phyloP scores from a whole-genome alignment of 2,888 invertebrate genomes.

The Ctena decussata region DNA sequence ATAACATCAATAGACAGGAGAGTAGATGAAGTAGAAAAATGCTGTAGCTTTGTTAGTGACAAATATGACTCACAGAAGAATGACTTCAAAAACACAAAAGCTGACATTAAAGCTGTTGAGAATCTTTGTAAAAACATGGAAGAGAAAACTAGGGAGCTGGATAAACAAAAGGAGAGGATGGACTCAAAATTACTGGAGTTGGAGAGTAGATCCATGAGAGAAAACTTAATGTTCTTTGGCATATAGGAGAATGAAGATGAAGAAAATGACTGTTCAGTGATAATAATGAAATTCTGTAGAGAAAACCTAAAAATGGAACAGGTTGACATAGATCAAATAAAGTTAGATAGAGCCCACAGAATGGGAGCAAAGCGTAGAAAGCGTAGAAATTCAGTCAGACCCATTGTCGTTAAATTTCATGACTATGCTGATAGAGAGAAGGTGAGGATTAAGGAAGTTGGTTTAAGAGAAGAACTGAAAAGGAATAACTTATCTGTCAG shows the following conservation, averaged over 20 bases:
- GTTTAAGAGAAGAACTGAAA: conserved; percentile 1
- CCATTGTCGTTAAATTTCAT: conserved; percentile 12
- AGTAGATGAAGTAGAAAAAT: too few species aligned
- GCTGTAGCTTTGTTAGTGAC: too few species aligned
- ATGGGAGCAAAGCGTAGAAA: not conserved
- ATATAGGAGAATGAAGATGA: not conserved
- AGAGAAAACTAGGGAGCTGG: not conserved
- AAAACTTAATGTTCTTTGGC: not conserved
- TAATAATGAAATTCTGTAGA: not conserved
- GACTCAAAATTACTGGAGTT: not conserved
- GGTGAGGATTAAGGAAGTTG: not conserved
- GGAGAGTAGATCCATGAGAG: not conserved
- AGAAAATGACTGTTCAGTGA: not conserved
- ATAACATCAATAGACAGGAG: too few species aligned
- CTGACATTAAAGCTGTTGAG: not conserved
- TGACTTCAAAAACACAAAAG: too few species aligned
- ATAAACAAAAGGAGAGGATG: too few species aligned
- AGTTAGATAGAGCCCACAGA: not conserved
- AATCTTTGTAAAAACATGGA: not conserved
- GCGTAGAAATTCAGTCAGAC: not conserved
- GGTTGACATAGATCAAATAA: too few species aligned
- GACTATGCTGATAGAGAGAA: not conserved
- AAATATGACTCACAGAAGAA: too few species aligned
- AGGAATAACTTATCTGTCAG: not conserved
- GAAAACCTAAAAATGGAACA: not conserved